Evolutionary conservation across 1,140 invertebrate genomes (phyloP).

Genomic region (Ephestia elutella): DNA sequence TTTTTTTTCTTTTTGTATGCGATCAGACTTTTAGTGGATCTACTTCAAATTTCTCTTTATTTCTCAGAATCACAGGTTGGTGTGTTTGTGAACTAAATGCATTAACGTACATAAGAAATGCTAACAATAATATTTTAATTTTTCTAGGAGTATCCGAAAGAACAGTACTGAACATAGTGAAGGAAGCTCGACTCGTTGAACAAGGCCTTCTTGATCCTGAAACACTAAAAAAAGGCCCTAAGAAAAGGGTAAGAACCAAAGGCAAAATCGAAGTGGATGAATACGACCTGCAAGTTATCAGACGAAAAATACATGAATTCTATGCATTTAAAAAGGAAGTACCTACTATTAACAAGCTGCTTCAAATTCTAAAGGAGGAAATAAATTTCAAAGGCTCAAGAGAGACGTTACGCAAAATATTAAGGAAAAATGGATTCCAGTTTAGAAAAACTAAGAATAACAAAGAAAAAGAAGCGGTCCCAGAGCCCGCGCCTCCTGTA

Average conservation of each 20-base stretch:
- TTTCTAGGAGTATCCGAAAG: conserved; percentile 61
- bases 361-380: conserved; percentile 64
- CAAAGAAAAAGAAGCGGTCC: conserved; percentile 56
- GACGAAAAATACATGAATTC: conserved; percentile 64
- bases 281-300: conserved; percentile 63
- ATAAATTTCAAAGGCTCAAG: conserved; percentile 65
- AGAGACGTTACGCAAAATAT: conserved; percentile 58
- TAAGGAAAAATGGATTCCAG: conserved; percentile 65
- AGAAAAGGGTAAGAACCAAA: conserved; percentile 61
- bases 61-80: too few species aligned
- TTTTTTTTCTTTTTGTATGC: too few species aligned
- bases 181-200: conserved; percentile 60
- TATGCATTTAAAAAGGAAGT: conserved; percentile 68
- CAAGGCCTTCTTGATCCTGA: conserved; percentile 64
- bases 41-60: too few species aligned
- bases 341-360: conserved; percentile 60
- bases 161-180: conserved; percentile 59
- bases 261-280: conserved; percentile 67
- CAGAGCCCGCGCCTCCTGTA: conserved; percentile 45
- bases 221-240: conserved; percentile 53
- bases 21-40: too few species aligned
- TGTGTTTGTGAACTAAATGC: too few species aligned
- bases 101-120: neutral
- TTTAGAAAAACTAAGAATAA: conserved; percentile 64
- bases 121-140: neutral